These are phyloP conservation scores for Congeria kusceri DNA, from an alignment of 2,888 invertebrate genomes.

Conservation along the genomic window DNA sequence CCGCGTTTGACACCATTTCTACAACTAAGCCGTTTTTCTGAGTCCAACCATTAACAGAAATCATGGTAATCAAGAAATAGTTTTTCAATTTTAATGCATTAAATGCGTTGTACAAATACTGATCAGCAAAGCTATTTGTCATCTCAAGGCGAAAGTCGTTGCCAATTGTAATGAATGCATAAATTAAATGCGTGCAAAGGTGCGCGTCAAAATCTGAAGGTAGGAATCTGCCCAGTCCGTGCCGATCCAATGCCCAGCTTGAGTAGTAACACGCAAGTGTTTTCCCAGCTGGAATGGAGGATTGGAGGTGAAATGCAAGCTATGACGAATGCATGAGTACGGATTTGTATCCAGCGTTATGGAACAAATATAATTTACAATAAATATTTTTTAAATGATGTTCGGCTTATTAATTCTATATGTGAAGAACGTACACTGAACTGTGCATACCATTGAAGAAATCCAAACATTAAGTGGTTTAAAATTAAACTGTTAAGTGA, in stretches of 20 bases:
- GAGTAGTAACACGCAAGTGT: neutral
- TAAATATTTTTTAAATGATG: too few relatives aligned
- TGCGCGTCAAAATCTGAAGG: neutral
- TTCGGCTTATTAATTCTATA: too few relatives aligned
- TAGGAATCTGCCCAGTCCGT: neutral
- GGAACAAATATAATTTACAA: too few relatives aligned
- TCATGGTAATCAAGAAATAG: neutral
- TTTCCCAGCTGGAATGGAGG: neutral
- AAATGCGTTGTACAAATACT: neutral
- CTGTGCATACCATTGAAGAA: too few relatives aligned
- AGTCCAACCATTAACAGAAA: neutral
- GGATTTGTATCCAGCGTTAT: too few relatives aligned
- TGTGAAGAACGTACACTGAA: too few relatives aligned
- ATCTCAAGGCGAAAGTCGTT: neutral
- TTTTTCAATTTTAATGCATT: neutral
- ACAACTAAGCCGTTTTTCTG: neutral
- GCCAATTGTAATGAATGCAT: neutral
- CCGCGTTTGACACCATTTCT: neutral
- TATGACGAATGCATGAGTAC: too few relatives aligned
- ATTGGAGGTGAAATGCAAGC: neutral
- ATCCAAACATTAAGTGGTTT: too few relatives aligned
- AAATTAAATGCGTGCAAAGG: neutral
- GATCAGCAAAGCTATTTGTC: neutral
- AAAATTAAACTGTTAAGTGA: too few relatives aligned
- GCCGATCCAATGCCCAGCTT: neutral